Conservation (phyloP, 2,113 vertebrate genomes). For the Choloepus hoffmanni region DNA sequence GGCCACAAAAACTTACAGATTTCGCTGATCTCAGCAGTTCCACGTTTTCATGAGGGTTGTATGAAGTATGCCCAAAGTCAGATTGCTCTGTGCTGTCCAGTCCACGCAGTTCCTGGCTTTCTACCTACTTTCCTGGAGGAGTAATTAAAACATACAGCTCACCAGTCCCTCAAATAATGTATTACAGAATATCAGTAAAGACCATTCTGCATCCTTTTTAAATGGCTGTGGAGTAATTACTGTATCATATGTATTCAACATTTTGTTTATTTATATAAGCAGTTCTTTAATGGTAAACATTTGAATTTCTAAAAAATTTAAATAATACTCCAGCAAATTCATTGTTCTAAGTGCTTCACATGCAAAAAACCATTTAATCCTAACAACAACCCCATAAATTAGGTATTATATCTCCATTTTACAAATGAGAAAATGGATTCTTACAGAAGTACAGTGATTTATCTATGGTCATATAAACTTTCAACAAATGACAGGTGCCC, state of each 20-base stretch:
- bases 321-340: not conserved
- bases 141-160: too few species aligned
- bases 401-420: not conserved
- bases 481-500: not conserved
- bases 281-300: not conserved
- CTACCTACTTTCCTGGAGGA: too few species aligned
- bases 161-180: not conserved
- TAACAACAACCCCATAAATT: not conserved
- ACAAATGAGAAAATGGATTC: not conserved
- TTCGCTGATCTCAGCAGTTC: too few species aligned
- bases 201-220: not conserved
- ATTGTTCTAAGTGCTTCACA: not conserved
- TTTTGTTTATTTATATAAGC: not conserved
- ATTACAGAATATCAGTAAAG: not conserved
- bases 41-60: too few species aligned
- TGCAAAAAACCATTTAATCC: not conserved
- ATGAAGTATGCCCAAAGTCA: too few species aligned
- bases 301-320: constrained; percentile 36
- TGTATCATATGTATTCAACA: not conserved
- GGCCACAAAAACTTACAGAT: too few species aligned
- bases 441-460: not conserved
- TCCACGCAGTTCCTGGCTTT: too few species aligned
- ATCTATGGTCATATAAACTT: not conserved
- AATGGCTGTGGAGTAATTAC: not conserved
- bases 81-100: too few species aligned